Percentiles rank a stretch among this genome's conserved stretches.
These are phyloP conservation scores for Falco rusticolus DNA, from an alignment of 2,797 vertebrate species.

Conservation along the genomic window DNA sequence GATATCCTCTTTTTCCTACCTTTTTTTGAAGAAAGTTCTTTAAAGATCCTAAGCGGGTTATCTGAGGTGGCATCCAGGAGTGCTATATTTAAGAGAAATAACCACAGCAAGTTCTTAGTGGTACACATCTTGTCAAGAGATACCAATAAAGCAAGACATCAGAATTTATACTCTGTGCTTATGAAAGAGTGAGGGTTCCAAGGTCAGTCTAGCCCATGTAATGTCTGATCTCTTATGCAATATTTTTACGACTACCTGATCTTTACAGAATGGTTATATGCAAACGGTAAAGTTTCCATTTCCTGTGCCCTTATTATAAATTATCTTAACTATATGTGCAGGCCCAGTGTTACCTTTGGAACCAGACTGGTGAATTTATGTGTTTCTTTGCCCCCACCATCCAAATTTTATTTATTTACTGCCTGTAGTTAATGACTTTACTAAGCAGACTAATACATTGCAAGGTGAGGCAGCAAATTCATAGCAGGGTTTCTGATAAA, in stretches of 20 bases:
- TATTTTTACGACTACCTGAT: not conserved
- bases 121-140: not conserved
- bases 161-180: constrained; percentile 11
- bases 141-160: not conserved
- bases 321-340: not conserved
- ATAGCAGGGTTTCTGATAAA: not conserved
- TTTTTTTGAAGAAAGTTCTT: not conserved
- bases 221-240: not conserved
- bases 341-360: not conserved
- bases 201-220: not conserved
- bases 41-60: not conserved
- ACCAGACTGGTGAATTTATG: rapidly evolving
- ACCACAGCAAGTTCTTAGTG: not conserved
- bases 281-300: not conserved
- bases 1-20: not conserved
- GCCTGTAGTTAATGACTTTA: not conserved
- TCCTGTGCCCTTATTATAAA: not conserved
- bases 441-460: rapidly evolving
- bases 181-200: not conserved
- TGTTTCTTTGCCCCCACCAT: not conserved
- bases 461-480: not conserved
- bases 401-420: not conserved
- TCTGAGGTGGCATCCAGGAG: not conserved
- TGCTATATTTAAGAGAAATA: not conserved
- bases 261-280: not conserved